Conservation (phyloP, 2,113 vertebrate species). For the Sapajus apella region DNA sequence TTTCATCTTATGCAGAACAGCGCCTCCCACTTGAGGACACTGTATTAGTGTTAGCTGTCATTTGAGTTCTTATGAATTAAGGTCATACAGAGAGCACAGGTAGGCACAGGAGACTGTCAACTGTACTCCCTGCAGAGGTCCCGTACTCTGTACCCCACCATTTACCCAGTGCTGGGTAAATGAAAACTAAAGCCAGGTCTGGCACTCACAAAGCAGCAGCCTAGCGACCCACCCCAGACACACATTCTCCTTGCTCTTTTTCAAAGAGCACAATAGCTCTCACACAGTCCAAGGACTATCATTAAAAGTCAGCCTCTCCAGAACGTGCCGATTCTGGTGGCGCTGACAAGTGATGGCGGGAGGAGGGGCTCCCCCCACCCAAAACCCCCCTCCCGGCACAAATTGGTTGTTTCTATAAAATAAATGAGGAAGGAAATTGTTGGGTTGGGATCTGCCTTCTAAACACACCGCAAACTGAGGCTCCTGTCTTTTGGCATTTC, state of each 20-base stretch:
- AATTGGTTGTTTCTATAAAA: background rate
- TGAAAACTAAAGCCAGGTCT: background rate
- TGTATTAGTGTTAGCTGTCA: background rate
- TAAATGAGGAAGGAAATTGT: conserved; percentile 78
- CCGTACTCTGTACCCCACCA: background rate
- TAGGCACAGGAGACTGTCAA: background rate
- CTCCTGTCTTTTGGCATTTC: conserved; percentile 84
- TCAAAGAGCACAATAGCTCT: conserved; percentile 1
- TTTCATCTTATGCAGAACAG: background rate
- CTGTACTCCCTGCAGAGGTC: background rate
- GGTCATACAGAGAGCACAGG: background rate
- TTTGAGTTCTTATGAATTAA: background rate
- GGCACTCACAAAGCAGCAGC: background rate
- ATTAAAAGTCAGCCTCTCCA: conserved; percentile 26
- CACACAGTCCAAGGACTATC: conserved; percentile 25
- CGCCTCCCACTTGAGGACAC: background rate
- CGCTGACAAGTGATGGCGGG: conserved; percentile 39
- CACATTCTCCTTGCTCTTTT: conserved; percentile 4
- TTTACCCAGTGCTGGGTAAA: background rate
- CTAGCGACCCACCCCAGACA: background rate
- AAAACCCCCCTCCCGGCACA: background rate
- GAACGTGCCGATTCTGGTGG: background rate
- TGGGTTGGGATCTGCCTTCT: conserved; percentile 75
- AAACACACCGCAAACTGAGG: conserved; percentile 79
- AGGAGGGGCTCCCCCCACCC: background rate